Evolutionary conservation across 2,797 vertebrate genomes (phyloP).

Genomic region (Phataginus tricuspis): DNA sequence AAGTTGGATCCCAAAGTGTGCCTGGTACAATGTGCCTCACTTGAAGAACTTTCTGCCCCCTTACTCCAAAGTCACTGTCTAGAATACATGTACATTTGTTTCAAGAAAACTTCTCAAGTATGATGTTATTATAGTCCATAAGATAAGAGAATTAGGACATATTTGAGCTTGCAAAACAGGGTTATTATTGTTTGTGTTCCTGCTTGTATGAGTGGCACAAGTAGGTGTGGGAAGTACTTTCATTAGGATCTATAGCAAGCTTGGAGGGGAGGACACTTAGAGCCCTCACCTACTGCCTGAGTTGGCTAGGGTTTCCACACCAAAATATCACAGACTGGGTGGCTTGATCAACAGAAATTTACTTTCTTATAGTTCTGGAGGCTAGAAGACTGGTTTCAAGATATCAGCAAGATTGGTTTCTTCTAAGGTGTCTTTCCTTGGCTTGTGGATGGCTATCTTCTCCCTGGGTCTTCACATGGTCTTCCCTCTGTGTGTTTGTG

Average conservation of each 20-base stretch:
- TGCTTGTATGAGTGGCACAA: background rate
- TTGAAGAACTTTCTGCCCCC: background rate
- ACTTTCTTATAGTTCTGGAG: background rate
- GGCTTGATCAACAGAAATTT: background rate
- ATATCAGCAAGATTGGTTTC: background rate
- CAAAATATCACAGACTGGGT: background rate
- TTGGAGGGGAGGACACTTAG: background rate
- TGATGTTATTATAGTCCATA: background rate
- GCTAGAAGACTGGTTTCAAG: background rate
- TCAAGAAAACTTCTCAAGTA: background rate
- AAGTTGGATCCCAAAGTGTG: background rate
- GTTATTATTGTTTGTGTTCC: background rate
- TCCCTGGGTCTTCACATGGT: background rate
- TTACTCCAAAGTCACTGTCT: background rate
- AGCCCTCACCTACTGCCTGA: background rate
- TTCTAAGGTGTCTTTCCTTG: background rate
- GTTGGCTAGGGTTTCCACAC: background rate
- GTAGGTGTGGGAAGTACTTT: background rate
- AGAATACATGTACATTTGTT: background rate
- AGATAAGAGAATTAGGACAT: background rate
- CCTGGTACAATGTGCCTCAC: rapidly evolving
- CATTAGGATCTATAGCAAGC: background rate
- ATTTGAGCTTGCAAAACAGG: background rate
- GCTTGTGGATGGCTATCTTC: background rate
- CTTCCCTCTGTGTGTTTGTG: background rate